A percentile compares a stretch with the other conserved stretches of the same genome.
These are phyloP conservation scores for Intellagama lesueurii DNA, from an alignment of 2,797 vertebrate species.

Conservation along the genomic window DNA sequence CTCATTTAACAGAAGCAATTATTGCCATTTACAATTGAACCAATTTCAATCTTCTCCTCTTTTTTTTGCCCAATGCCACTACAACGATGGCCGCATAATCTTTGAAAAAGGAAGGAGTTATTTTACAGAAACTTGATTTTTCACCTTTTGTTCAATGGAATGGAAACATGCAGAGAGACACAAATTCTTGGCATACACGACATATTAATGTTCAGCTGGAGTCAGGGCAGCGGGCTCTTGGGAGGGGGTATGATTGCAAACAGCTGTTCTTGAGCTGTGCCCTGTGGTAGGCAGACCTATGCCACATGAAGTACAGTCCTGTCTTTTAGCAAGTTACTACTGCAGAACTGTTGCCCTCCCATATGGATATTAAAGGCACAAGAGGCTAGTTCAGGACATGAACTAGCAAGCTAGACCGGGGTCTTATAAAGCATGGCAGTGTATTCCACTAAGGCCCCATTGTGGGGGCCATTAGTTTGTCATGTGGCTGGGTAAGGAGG, in stretches of 20 bases:
- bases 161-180: not conserved
- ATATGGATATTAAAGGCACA: not conserved
- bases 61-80: not conserved
- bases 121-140: not conserved
- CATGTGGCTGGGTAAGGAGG: not conserved
- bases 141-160: not conserved
- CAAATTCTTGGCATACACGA: not conserved
- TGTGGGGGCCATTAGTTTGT: not conserved
- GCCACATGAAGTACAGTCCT: not conserved
- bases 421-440: not conserved
- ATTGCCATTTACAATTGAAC: constrained; percentile 7
- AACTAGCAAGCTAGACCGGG: not conserved
- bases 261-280: not conserved
- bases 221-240: not conserved
- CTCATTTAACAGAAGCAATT: not conserved
- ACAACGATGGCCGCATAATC: too few relatives aligned
- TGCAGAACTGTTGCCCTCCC: not conserved
- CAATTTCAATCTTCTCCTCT: not conserved
- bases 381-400: not conserved
- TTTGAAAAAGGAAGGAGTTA: not conserved
- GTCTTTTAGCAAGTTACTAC: not conserved
- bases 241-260: not conserved
- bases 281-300: not conserved
- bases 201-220: constrained; percentile 5
- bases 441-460: not conserved